Evolutionary conservation across 1,140 invertebrate genomes (phyloP).

Genomic region (Hirudo medicinalis): DNA sequence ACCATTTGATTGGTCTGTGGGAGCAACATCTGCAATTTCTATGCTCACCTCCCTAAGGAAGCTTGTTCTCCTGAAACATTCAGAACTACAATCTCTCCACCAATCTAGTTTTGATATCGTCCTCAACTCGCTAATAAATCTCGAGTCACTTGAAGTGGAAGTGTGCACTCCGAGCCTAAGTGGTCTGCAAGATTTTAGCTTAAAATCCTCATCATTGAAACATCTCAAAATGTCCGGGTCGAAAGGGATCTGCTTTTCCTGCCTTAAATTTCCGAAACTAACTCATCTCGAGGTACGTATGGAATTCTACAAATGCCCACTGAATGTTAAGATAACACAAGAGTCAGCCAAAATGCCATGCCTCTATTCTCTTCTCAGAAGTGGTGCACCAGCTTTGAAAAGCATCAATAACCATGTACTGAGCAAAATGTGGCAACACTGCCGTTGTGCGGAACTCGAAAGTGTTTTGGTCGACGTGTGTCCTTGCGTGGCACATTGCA

Average conservation of each 20-base stretch:
- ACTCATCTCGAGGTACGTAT: conserved; percentile 1
- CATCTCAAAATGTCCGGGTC: conserved; percentile 35
- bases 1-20: conserved; percentile 38
- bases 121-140: conserved; percentile 25
- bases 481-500: too few species aligned
- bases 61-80: conserved; percentile 36
- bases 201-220: conserved; percentile 28
- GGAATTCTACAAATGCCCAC: conserved; percentile 31
- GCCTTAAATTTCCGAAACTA: conserved; percentile 29
- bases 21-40: conserved; percentile 29
- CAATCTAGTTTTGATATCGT: conserved; percentile 29
- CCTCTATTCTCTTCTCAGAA: conserved; percentile 29
- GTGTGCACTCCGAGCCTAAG: conserved; percentile 33
- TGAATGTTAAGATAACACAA: conserved; percentile 24
- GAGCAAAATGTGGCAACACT: background rate
- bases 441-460: too few species aligned
- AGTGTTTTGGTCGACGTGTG: too few species aligned
- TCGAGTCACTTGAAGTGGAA: conserved; percentile 31
- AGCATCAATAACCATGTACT: conserved; percentile 34
- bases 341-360: conserved; percentile 31
- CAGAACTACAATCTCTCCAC: conserved; percentile 31
- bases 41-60: conserved; percentile 30
- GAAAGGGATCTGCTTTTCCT: conserved; percentile 33
- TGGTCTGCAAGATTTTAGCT: conserved; percentile 27
- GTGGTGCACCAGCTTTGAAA: conserved; percentile 29